Evolutionary conservation across 2,888 invertebrate species (phyloP), one percentile per base, ranked within the genome.

Genomic region (Sphaerophoria rueppellii): DNA sequence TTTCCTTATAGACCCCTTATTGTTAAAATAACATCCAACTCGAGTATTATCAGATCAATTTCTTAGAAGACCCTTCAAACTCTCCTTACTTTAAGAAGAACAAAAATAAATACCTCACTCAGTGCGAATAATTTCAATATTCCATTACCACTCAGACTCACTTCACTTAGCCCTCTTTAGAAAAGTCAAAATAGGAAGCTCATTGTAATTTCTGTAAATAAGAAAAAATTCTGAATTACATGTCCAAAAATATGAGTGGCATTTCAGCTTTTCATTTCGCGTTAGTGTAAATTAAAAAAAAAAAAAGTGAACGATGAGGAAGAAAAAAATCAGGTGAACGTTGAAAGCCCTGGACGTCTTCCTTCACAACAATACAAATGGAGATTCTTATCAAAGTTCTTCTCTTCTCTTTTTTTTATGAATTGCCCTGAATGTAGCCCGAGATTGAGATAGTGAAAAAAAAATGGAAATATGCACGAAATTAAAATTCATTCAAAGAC

Each of bases 401-500:
- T n/a, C 11, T 46, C 12, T 12, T 52, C 37, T n/a, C 11, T 71
- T 63, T 75, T 71, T 67, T 37, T 61, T 67, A 77, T 77, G 81
- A 82, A 82, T 82, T 76, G 61, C 65, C 16, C 24, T 55, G 63
- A 70, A 71, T 71, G 76, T 58, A 81, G 54, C 69, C 52, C 60
- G 16, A 48, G 11, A 57, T 43, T n/a, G 55, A 58, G 57, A 57
- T 43, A 34, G 4, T 40, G 48, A 32, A 81, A 60, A 11, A n/a
- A 52, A 40, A 85, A 35, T 57, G 52, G 37, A 85, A 85, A 85
- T 85, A 81, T 85, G 81, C 85, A 72, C 85, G 58, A 85, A 85
- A 85, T 85, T 85, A 85, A 85, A 85, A 85, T 85, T 81, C 85
- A 85, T 85, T 85, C 85, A 81, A 81, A 85, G 81, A 73, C 85